Evolutionary conservation across 2,888 invertebrate genomes (phyloP).

Genomic region (Pyrocoelia pectoralis): DNA sequence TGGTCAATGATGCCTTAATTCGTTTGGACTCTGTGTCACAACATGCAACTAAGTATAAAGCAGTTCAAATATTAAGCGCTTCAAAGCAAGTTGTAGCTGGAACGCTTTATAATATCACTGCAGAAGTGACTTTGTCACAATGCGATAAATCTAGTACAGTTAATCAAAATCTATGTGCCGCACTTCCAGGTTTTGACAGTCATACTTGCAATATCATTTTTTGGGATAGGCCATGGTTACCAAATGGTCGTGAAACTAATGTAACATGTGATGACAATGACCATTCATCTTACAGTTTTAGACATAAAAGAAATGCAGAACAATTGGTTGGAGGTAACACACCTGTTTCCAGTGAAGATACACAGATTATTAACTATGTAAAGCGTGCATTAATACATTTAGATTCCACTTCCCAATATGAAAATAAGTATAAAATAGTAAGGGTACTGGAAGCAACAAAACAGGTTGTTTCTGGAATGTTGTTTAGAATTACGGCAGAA

Average conservation of each 20-base stretch:
- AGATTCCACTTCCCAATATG: constrained; percentile 44
- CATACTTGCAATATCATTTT: too few species aligned
- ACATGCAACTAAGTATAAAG: constrained; percentile 53
- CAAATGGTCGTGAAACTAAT: not conserved
- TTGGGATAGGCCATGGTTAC: too few species aligned
- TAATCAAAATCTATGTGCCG: too few species aligned
- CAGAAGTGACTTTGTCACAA: constrained; percentile 63
- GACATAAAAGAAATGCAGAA: too few species aligned
- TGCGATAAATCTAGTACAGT: not conserved
- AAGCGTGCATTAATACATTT: too few species aligned
- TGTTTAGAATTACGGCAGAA: constrained; percentile 66
- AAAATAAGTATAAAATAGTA: constrained; percentile 49
- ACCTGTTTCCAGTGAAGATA: too few species aligned
- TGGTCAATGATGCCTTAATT: constrained; percentile 42
- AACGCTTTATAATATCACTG: constrained; percentile 64
- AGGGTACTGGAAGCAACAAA: constrained; percentile 59
- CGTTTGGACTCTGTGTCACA: constrained; percentile 52
- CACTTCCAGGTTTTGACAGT: too few species aligned
- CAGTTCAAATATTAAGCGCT: constrained; percentile 52
- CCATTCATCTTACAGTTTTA: too few species aligned
- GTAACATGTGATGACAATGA: too few species aligned
- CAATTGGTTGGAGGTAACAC: too few species aligned
- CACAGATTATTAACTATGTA: too few species aligned
- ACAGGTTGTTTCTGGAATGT: constrained; percentile 66
- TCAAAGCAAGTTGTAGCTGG: constrained; percentile 66